Base-by-base conservation (phyloP, 53 echinoderm and acorn worm species). In the Echinarachnius parma region DNA sequence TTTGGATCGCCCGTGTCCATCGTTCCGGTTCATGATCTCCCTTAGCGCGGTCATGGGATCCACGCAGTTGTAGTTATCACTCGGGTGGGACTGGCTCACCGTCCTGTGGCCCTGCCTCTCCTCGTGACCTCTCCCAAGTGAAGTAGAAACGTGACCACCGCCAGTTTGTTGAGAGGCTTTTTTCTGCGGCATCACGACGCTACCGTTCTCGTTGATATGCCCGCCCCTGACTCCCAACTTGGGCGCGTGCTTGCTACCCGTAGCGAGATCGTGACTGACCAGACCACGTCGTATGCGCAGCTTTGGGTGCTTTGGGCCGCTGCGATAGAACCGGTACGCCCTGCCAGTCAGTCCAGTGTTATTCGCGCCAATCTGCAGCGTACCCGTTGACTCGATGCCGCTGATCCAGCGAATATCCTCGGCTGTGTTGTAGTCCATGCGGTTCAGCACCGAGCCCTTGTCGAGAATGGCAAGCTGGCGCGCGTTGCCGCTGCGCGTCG, bases 341-440 rank as follows among this genome's bases (percentile, higher is more conserved):
- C 74, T 75, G 23, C 70, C 69, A 15, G 83, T 48, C 26, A 55
- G 36, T 25, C 57, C 57, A 19, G 34, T 26, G 2, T 55, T 34
- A 21, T 88, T 88, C 57, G 25, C 26, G 22, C 96, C 96, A 5
- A 87, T 31, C 18, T 85, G 84, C 11, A 96, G 85, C 4, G 87
- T 84, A 9, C 96, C 96, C 25, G 79, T 84, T 23, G 96, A 84
- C 44, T 96, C 96, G 27, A 79, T 55, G 21, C 96, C 88, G 32
- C 81, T 85, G 15, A 96, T 84, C 91, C 96, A 91, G 23, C 57
- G 82, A 31, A 96, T 78, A 26, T 96, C 96, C 46, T 96, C 90
- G 4, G 79, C 60, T 1, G 85, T 48, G 54, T 87, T 82, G 9
- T 86, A 84, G 37, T 96, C 91, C 79, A 84, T 84, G 11, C 61